Evolutionary conservation across 1,140 invertebrate species (phyloP), one percentile per base, ranked within the genome.

Genomic region (Polypedilum vanderplanki): DNA sequence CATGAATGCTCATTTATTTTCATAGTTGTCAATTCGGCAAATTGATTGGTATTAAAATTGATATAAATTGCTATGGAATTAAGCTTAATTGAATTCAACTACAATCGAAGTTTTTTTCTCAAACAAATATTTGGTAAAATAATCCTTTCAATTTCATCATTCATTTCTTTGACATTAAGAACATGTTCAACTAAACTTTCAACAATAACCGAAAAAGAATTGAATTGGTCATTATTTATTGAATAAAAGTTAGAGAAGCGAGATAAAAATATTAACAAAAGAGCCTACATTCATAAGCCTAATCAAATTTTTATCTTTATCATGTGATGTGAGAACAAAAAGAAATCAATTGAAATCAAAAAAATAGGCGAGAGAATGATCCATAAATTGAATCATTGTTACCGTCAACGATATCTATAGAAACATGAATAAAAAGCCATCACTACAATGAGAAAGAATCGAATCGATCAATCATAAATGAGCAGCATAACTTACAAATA

Each of bases 401-500:
- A 33, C 24, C 24, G 24, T 33, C 24, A 33, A 33, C 24, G 24
- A 33, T 33, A 33, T 33, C 24, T 2, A 17, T 57, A 12, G 46
- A 57, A 57, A 57, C 8, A 7, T 12, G n/a, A 8, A 12, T 57
- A 57, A 15, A n/a, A 57, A 57, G 46, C 10, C 10, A 57, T 57
- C 46, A 57, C 10, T 17, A 57, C 46, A 57, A 57, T 33, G 24
- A 57, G n/a, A 17, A 57, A 57, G n/a, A 57, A 57, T 57, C 46
- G 46, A 57, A 57, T 57, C 46, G 46, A 57, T 57, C 46, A 57
- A 57, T 57, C 46, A 57, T 57, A 7, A 57, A 57, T 57, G 10
- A 57, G n/a, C 10, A 12, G n/a, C 10, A 57, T 57, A 17, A 3
- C 10, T 57, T 17, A 57, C 46, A 57, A 1, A 57, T 57, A 57